Conservation (phyloP, 1,140 invertebrate species). For the Anoplolepis gracilipes region DNA sequence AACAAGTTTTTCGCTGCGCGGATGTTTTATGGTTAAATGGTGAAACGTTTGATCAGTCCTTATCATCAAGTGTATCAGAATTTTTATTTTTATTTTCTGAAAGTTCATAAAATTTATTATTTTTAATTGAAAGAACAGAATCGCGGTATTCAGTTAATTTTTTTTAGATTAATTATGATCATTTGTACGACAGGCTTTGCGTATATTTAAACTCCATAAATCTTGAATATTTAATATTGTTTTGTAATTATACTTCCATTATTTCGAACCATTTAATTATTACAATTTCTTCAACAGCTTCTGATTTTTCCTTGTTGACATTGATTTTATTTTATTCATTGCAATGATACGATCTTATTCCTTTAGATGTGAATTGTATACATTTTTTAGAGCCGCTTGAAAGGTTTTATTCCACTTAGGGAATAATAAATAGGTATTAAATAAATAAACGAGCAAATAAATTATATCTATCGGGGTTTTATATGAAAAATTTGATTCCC, state of each 20-base stretch:
- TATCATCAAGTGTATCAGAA: not conserved
- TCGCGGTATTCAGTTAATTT: not conserved
- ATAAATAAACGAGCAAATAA: conserved; percentile 6
- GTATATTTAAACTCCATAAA: not conserved
- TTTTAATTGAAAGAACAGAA: not conserved
- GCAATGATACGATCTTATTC: not conserved
- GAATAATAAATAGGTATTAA: conserved; percentile 25
- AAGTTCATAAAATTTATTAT: not conserved
- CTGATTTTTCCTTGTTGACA: not conserved
- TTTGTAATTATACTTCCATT: not conserved
- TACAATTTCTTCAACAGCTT: not conserved
- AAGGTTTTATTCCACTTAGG: not conserved
- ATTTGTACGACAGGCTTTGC: not conserved
- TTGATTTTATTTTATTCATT: not conserved
- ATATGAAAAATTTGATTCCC: conserved; percentile 1
- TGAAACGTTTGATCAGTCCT: not conserved
- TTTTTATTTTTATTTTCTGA: not conserved
- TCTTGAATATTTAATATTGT: not conserved
- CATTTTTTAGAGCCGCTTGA: not conserved
- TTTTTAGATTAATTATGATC: not conserved
- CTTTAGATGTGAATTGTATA: not conserved
- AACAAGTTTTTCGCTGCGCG: not conserved
- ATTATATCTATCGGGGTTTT: conserved; percentile 3
- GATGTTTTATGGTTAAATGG: not conserved
- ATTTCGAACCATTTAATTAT: not conserved